These are phyloP conservation scores for Drosophila bifasciata DNA, from an alignment of 1,140 invertebrate genomes.

Conservation along the genomic window DNA sequence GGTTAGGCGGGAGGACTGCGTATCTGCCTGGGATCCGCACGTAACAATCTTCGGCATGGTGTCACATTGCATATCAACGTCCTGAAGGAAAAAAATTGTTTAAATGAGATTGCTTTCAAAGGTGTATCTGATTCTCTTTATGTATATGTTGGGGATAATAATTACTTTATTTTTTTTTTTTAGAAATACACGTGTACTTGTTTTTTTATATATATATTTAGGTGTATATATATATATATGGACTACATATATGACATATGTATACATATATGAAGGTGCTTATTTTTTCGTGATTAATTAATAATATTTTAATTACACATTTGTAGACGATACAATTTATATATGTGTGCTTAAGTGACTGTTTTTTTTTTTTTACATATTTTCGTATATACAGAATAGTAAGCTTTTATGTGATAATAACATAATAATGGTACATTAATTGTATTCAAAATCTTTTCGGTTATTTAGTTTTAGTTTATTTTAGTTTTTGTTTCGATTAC, in stretches of 20 bases:
- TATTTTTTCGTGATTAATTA: conserved; percentile 16
- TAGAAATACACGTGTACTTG: conserved; percentile 35
- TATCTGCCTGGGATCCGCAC: too few species aligned
- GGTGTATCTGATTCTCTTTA: neutral
- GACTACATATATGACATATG: neutral
- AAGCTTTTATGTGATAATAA: conserved; percentile 27
- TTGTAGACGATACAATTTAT: conserved; percentile 39
- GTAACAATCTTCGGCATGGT: too few species aligned
- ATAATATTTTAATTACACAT: conserved; percentile 25
- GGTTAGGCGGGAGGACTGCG: too few species aligned
- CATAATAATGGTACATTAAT: conserved; percentile 36
- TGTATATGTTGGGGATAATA: conserved; percentile 25
- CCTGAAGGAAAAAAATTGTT: too few species aligned
- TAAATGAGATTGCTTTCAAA: too few species aligned
- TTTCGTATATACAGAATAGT: conserved; percentile 45
- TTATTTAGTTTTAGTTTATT: neutral
- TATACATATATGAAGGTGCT: conserved; percentile 9
- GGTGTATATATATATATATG: conserved; percentile 8
- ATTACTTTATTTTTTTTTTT: conserved; percentile 41
- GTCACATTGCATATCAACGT: too few species aligned
- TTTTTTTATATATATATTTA: conserved; percentile 1
- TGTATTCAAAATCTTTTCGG: conserved; percentile 19
- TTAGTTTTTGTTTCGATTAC: conserved; percentile 42
- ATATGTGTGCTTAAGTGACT: conserved; percentile 40
- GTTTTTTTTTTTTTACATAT: conserved; percentile 22